phyloP scores from a whole-genome alignment of 2,797 vertebrate genomes.

The Furcifer pardalis region DNA sequence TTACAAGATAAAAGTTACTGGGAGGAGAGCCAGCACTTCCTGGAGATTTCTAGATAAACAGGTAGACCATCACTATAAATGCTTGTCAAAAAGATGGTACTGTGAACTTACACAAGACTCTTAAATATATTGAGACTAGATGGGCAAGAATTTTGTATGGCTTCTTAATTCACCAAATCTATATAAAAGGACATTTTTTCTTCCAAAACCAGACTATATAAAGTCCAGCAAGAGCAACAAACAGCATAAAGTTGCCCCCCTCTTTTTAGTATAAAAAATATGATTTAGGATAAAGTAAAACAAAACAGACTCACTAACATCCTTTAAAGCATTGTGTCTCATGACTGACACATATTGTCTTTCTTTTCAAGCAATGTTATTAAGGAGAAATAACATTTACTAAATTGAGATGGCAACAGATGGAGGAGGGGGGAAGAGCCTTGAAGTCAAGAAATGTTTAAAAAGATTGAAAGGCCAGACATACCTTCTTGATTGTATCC shows the following conservation, averaged over 20 bases:
- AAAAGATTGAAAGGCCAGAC: neutral
- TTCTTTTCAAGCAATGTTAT: neutral
- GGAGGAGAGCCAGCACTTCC: neutral
- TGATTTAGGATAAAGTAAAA: neutral
- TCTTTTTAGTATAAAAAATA: neutral
- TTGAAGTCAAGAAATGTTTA: neutral
- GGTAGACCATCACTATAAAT: neutral
- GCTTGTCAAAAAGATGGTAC: neutral
- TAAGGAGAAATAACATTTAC: neutral
- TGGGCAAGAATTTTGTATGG: neutral
- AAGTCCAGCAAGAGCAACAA: neutral
- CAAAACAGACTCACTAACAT: neutral
- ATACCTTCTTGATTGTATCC: constrained; percentile 98
- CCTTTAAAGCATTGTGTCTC: neutral
- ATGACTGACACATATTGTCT: neutral
- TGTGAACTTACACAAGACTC: neutral
- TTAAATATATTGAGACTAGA: no score
- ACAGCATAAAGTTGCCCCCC: neutral
- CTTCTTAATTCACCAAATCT: neutral
- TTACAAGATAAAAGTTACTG: no score
- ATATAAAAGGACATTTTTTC: neutral
- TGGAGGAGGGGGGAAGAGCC: neutral
- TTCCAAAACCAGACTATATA: neutral
- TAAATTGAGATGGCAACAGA: constrained; percentile 9
- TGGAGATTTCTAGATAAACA: neutral